These are phyloP conservation scores for Protaetia brevitarsis DNA, from an alignment of 1,140 invertebrate species.

Conservation along the genomic window DNA sequence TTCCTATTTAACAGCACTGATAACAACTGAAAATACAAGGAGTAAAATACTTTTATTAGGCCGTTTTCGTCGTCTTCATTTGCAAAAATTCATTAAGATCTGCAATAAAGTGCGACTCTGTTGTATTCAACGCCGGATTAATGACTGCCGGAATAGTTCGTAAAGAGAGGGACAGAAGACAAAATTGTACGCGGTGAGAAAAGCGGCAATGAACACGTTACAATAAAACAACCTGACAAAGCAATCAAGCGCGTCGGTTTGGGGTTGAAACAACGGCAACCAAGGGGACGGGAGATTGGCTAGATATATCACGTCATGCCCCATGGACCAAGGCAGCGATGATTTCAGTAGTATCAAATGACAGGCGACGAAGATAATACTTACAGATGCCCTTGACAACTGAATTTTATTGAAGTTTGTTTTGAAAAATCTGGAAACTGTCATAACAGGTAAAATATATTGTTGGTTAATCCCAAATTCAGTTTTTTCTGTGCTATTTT, in stretches of 20 bases:
- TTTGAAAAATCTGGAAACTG: too few species aligned
- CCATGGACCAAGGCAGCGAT: not conserved
- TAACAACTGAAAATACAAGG: too few species aligned
- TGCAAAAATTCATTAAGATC: not conserved
- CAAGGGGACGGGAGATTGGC: conserved; percentile 39
- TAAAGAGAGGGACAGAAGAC: not conserved
- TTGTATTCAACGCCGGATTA: too few species aligned
- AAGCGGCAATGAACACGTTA: conserved; percentile 34
- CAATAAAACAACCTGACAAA: conserved; percentile 45
- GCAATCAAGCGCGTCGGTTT: conserved; percentile 38
- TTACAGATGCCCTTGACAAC: too few species aligned
- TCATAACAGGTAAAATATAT: too few species aligned
- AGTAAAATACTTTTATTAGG: too few species aligned
- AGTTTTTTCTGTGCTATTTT: too few species aligned
- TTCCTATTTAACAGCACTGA: too few species aligned
- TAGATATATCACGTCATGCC: conserved; percentile 40
- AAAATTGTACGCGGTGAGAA: conserved; percentile 26
- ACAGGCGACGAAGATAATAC: too few species aligned
- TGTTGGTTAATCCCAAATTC: too few species aligned
- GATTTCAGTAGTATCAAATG: not conserved
- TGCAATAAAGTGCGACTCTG: not conserved
- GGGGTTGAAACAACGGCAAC: conserved; percentile 27
- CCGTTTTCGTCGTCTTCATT: too few species aligned
- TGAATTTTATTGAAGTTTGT: too few species aligned
- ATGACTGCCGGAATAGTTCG: not conserved